phyloP scores from a whole-genome alignment of 2,797 vertebrate genomes.

The Cuniculus paca region DNA sequence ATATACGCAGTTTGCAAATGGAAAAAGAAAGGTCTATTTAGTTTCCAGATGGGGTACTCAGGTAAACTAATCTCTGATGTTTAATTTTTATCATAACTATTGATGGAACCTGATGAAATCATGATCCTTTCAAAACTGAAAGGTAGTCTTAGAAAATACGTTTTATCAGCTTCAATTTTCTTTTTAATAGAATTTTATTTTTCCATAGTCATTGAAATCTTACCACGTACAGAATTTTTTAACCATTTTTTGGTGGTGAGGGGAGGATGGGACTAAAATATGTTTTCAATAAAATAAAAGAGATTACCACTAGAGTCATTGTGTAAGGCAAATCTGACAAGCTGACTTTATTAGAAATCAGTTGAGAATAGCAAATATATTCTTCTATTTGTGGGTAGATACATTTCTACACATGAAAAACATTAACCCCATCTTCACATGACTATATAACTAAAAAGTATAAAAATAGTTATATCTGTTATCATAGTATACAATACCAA shows the following conservation, averaged over 20 bases:
- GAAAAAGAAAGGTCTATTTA: constrained; percentile 53
- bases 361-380: not conserved
- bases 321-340: not conserved
- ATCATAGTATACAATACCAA: not conserved
- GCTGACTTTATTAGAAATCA: constrained; percentile 16
- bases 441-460: constrained; percentile 1
- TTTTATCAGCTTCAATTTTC: constrained; percentile 13
- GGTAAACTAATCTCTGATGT: constrained; percentile 66
- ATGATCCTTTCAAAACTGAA: constrained; percentile 61
- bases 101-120: constrained; percentile 47
- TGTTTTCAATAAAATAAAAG: constrained; percentile 37
- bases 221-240: constrained; percentile 8
- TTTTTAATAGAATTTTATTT: constrained; percentile 43
- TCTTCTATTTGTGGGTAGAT: not conserved
- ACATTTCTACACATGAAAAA: constrained; percentile 9
- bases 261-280: not conserved
- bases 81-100: constrained; percentile 66
- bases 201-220: not conserved
- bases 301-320: not conserved
- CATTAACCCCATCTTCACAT: not conserved
- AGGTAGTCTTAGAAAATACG: not conserved
- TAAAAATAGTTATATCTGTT: not conserved
- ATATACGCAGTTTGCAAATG: constrained; percentile 50
- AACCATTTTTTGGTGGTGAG: not conserved
- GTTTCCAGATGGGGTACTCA: constrained; percentile 58